Evolutionary conservation across 2,113 vertebrate species (phyloP).

Genomic region (Chaetorhynchus papuensis): DNA sequence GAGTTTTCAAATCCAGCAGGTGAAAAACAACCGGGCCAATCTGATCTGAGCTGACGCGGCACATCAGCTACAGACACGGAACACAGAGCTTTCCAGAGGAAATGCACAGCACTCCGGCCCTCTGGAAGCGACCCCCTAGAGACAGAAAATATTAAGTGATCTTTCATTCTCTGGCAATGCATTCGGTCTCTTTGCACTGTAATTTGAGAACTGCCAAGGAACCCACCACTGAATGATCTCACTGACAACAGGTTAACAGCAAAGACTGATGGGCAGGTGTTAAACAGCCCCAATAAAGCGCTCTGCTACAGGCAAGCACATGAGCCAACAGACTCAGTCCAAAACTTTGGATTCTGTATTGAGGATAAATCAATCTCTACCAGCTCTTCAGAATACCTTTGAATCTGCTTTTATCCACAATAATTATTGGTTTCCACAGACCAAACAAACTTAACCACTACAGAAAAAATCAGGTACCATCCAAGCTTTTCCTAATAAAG

Average conservation of each 20-base stretch:
- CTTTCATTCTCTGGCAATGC: not conserved
- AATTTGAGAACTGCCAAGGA: not conserved
- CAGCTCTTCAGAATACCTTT: not conserved
- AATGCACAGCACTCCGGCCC: not conserved
- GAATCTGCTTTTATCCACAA: not conserved
- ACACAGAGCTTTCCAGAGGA: not conserved
- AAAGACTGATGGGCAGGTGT: not conserved
- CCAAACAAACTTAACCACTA: not conserved
- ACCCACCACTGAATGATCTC: not conserved
- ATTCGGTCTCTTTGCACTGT: not conserved
- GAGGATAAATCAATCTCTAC: not conserved
- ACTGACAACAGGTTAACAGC: not conserved
- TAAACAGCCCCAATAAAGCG: not conserved
- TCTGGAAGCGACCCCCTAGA: not conserved
- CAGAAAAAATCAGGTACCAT: not conserved
- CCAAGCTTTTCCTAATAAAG: not conserved
- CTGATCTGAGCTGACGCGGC: not conserved
- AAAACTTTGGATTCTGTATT: not conserved
- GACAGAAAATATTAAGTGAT: not conserved
- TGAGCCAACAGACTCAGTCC: fast-evolving
- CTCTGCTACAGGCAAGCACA: not conserved
- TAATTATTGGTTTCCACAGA: not conserved
- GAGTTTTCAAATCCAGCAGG: not conserved
- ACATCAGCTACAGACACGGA: not conserved
- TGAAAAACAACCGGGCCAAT: not conserved